A percentile compares a stretch with the other conserved stretches of the same genome.
phyloP scores from a whole-genome alignment of 2,113 vertebrate species.

The Protobothrops flavoviridis region DNA sequence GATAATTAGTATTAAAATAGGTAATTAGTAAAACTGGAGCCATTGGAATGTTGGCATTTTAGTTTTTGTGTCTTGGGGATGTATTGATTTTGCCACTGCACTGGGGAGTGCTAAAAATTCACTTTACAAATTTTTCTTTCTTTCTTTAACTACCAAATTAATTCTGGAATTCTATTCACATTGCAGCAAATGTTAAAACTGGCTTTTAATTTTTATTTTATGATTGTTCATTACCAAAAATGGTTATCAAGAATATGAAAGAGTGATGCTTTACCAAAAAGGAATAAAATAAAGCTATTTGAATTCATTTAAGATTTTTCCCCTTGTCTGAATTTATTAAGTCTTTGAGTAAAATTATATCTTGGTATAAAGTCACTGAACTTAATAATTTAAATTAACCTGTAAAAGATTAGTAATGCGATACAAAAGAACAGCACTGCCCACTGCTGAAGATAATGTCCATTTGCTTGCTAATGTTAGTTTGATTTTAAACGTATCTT shows the following conservation, averaged over 20 bases:
- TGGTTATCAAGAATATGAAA: constrained; percentile 2
- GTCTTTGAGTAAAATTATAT: not conserved
- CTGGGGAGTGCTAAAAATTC: not conserved
- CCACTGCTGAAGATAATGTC: constrained; percentile 16
- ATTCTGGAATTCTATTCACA: not conserved
- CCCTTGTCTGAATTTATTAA: not conserved
- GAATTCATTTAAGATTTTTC: not conserved
- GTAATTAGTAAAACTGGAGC: not conserved
- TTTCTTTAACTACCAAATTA: not conserved
- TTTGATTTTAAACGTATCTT: constrained; percentile 50
- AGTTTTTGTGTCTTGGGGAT: not conserved
- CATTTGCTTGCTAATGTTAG: constrained; percentile 39
- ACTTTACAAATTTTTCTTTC: not conserved
- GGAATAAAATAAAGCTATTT: constrained; percentile 21
- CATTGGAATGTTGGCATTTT: not conserved
- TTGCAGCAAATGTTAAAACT: constrained; percentile 2
- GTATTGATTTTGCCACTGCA: not conserved
- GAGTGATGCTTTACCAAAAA: constrained; percentile 2
- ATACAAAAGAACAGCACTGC: constrained; percentile 30
- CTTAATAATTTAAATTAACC: not conserved
- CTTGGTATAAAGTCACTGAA: constrained; percentile 15
- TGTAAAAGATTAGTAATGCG: not conserved
- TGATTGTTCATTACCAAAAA: not conserved
- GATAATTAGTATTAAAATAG: not conserved
- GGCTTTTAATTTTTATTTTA: constrained; percentile 27